Conservation (phyloP, 2,113 vertebrate species). For the Channa argus region DNA sequence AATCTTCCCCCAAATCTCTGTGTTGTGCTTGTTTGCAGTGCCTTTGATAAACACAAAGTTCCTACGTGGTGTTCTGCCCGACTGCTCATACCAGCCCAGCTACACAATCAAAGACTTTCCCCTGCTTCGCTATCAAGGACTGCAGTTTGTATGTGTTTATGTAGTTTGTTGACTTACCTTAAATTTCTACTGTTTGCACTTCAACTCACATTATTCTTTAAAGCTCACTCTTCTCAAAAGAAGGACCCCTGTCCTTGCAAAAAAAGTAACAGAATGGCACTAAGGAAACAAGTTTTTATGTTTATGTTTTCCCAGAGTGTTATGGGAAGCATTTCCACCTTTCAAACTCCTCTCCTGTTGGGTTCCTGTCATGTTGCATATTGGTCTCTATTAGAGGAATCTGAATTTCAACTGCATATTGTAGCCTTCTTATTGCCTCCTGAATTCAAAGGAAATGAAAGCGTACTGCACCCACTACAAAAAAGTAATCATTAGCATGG, state of each 20-base stretch:
- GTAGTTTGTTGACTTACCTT: neutral
- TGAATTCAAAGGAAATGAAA: too few relatives aligned
- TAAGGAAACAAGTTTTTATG: neutral
- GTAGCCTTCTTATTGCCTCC: too few relatives aligned
- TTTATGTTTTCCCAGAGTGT: neutral
- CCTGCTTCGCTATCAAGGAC: conserved; percentile 92
- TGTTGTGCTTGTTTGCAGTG: conserved; percentile 79
- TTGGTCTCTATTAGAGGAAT: too few relatives aligned
- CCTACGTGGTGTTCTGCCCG: conserved; percentile 85
- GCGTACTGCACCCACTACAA: too few relatives aligned
- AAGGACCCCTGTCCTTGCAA: neutral
- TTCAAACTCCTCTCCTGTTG: neutral
- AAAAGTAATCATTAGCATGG: too few relatives aligned
- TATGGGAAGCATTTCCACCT: neutral
- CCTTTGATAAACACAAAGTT: conserved; percentile 84
- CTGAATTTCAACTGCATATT: too few relatives aligned
- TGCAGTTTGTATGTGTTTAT: conserved; percentile 91
- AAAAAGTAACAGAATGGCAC: neutral
- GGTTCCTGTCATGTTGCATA: neutral
- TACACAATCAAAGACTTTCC: conserved; percentile 88
- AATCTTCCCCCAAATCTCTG: conserved; percentile 15
- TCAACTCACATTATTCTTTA: neutral
- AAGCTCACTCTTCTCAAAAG: neutral
- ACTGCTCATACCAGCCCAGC: conserved; percentile 91
- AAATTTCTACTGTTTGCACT: neutral